Base-by-base conservation (phyloP, 2,888 invertebrate species). In the Octonoba sinensis region DNA sequence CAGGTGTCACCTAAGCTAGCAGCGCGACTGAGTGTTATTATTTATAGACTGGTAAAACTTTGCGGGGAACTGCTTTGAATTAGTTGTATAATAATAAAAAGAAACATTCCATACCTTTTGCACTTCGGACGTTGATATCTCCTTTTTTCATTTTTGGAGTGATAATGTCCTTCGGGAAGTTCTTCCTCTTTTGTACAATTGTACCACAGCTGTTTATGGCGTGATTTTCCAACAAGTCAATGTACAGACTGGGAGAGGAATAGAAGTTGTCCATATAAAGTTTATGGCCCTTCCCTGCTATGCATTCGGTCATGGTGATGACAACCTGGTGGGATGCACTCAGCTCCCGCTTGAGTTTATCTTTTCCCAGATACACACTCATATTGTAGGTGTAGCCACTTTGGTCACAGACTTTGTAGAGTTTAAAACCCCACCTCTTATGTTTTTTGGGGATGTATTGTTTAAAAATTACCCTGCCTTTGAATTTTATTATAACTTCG, bases 361-460 rank as follows among this genome's bases (percentile, higher is more conserved):
- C 49, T 24, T 72, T 60, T 22, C 73, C 73, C 3, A 65, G 54
- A 46, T 73, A 73, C 4, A 73, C 65, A n/a, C 22, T 36, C 54
- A 71, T 71, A n/a, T 71, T 24, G 13, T 64, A 73, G 0, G 64
- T 44, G 22, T 65, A 73, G 8, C 73, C 64, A 8, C 20, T 56
- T 22, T 49, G 54, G 20, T 73, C 73, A 4, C 54, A 36, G n/a
- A 73, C 16, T 65, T 65, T 64, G 22, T 65, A 73, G 3, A 73
- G 12, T 44, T 73, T 73, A 6, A 64, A 44, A 0, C 73, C 73
- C 27, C 51, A 73, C 11, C 47, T 36, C n/a, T 62, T 62, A 12
- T 44, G n/a, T 44, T 65, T 73, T 47, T 73, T 73, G 1, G 73
- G 64, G n/a, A 73, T 73, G 27, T 73, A 73, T 46, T 73, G 46